Conservation (phyloP, 2,113 vertebrate species). For the Hydrochoerus hydrochaeris region DNA sequence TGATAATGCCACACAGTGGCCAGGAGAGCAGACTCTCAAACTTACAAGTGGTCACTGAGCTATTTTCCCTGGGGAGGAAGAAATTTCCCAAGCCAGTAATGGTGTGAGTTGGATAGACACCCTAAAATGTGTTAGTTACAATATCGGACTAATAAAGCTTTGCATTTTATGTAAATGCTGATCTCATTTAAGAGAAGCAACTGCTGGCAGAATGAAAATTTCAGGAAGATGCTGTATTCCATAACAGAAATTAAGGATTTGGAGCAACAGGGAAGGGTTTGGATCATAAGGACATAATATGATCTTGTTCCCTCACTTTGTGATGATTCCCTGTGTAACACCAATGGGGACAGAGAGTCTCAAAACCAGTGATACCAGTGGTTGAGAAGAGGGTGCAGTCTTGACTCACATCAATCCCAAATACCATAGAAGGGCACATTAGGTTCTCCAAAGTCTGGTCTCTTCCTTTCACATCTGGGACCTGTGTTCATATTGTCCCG, state of each 20-base stretch:
- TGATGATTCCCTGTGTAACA: neutral
- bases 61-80: neutral
- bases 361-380: neutral
- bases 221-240: neutral
- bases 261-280: neutral
- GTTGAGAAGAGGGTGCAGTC: neutral
- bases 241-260: neutral
- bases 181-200: neutral
- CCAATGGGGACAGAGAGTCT: neutral
- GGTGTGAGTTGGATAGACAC: neutral
- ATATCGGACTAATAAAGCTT: neutral
- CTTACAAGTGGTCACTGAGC: neutral
- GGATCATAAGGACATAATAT: neutral
- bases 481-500: neutral
- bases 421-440: neutral
- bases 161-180: neutral
- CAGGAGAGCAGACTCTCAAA: neutral
- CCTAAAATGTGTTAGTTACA: neutral
- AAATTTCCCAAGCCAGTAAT: neutral
- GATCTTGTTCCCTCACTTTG: neutral
- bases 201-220: neutral
- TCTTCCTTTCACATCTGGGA: neutral
- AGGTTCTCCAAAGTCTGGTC: neutral
- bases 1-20: rapidly evolving
- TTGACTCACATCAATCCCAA: neutral